Evolutionary conservation across 2,888 invertebrate species (phyloP).

Genomic region (Zaprionus bogoriensis): DNA sequence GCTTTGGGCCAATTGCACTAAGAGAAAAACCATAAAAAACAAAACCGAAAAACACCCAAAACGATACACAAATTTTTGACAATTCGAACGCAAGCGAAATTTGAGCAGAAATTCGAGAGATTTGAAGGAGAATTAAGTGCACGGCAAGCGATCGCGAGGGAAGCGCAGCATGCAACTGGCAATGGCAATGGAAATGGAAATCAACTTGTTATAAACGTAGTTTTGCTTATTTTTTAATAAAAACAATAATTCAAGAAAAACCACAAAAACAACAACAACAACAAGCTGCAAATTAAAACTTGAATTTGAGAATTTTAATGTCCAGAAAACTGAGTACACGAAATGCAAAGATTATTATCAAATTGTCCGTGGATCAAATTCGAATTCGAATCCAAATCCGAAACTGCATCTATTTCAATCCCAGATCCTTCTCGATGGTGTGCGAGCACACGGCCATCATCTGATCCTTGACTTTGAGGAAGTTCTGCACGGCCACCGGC

Average conservation of each 20-base stretch:
- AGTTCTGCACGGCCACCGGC: conserved; percentile 88
- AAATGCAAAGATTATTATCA: background rate
- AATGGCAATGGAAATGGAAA: conserved; percentile 76
- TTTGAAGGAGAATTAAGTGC: background rate
- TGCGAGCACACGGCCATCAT: conserved; percentile 94
- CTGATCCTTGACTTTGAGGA: conserved; percentile 86
- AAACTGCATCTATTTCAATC: conserved; percentile 74
- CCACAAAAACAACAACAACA: background rate
- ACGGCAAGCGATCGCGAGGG: conserved; percentile 20
- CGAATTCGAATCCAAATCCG: too few species aligned
- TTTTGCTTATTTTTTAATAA: conserved; percentile 83
- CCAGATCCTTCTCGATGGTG: conserved; percentile 89
- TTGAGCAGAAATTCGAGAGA: conserved; percentile 27
- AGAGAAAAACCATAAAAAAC: conserved; percentile 22
- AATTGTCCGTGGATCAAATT: too few species aligned
- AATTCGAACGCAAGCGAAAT: conserved; percentile 58
- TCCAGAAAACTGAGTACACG: background rate
- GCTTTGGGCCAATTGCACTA: conserved; percentile 54
- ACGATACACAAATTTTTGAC: conserved; percentile 43
- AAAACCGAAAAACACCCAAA: conserved; percentile 8
- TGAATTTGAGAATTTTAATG: background rate
- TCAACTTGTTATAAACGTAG: conserved; percentile 83
- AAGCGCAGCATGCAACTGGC: conserved; percentile 49
- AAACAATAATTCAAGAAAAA: conserved; percentile 76
- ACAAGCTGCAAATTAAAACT: background rate